Evolutionary conservation across 2,113 vertebrate genomes (phyloP), one percentile per base, ranked within the genome.

Genomic region (Grammomys surdaster): DNA sequence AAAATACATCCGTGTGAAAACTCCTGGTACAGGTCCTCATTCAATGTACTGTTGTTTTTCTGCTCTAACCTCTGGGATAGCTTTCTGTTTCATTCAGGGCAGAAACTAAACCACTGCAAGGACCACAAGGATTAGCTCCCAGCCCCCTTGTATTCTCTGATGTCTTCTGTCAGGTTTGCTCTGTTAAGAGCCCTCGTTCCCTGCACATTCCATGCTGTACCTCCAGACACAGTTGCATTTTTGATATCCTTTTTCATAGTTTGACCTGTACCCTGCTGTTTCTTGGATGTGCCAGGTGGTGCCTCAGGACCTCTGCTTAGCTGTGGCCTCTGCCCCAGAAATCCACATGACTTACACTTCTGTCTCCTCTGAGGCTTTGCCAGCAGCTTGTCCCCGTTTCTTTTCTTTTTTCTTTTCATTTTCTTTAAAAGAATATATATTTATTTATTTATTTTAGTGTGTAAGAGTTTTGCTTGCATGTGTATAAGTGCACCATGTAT

Each of bases 1-100:
- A 89, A 58, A 94, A 28, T 67, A 40, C 94, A 94, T 73, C 94
- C n/a, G 85, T n/a, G 31, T 89, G 54, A 86, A 81, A 69, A 92
- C 88, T 91, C 28, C 43, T 69, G 86, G 84, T 86, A 70, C 51
- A 70, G 31, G 24, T 16, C 7, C 24, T 65, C 26, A 13, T 93
- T 60, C 1, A 0, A 60, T 58, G 43, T 24, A 14, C 10, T 70
- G 26, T 26, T 65, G 19, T 40, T 58, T 40, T 46, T 86, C 63
- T 65, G 46, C 60, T 91, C 60, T 89, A 24, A 84, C 31, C 72
- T 84, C 60, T 24, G 2, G 0, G 1, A 26, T 16, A 36, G 43
- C 7, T 87, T 6, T 13, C 16, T 63, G 36, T 7, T 82, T 82
- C 54, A 72, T 5, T 82, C n/a, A 54, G 8, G 1, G 19, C 48